A percentile compares a stretch with the other conserved stretches of the same genome.
These are phyloP conservation scores for Drosophila micromelanica DNA, from an alignment of 1,140 invertebrate genomes.

Conservation along the genomic window DNA sequence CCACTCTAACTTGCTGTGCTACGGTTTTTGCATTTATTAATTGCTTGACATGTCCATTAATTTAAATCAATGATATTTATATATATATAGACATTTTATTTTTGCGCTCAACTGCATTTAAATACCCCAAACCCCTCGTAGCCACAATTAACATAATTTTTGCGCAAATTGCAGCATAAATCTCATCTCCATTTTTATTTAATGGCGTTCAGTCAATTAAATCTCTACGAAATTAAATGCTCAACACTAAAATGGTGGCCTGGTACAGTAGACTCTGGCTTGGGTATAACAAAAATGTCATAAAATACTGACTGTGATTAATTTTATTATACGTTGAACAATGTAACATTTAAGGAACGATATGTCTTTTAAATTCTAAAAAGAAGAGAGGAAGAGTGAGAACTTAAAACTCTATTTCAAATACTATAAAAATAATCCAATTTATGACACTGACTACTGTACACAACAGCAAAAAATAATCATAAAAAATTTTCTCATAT, in stretches of 20 bases:
- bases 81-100: slow-evolving; percentile 29
- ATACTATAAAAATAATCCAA: no score
- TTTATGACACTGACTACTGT: slow-evolving; percentile 25
- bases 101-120: slow-evolving; percentile 56
- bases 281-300: not conserved
- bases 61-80: slow-evolving; percentile 81
- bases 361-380: no score
- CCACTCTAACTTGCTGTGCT: slow-evolving; percentile 23
- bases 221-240: slow-evolving; percentile 66
- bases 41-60: slow-evolving; percentile 84
- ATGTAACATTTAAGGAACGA: no score
- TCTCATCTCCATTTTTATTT: slow-evolving; percentile 75
- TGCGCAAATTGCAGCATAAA: slow-evolving; percentile 77
- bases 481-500: not conserved
- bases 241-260: slow-evolving; percentile 27
- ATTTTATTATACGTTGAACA: no score
- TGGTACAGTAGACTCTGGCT: slow-evolving; percentile 21
- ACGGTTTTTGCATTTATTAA: slow-evolving; percentile 84
- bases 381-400: no score
- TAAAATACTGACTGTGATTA: no score
- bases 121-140: slow-evolving; percentile 2
- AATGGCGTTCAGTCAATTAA: slow-evolving; percentile 75
- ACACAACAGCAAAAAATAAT: not conserved
- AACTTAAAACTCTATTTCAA: no score
- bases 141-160: slow-evolving; percentile 77